Base-by-base conservation (phyloP, 2,113 vertebrate species). In the Pica pica region DNA sequence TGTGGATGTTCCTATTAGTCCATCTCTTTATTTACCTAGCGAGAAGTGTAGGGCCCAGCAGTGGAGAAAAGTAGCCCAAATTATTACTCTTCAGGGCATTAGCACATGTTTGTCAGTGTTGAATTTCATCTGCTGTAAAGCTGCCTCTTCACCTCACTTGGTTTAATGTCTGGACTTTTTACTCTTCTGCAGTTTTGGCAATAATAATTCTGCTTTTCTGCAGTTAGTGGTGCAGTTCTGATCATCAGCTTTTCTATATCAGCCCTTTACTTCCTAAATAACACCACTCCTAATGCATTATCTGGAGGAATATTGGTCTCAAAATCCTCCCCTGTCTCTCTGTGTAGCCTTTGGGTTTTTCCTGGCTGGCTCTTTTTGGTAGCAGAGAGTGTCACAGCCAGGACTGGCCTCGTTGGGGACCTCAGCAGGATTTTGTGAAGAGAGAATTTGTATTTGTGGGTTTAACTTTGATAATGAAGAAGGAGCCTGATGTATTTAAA, bases 401-500 rank as follows among this genome's bases (percentile, higher is more conserved):
- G 68, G 63, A n/a, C 55, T 31, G 70, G 49, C 30, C 42, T n/a
- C 5, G 12, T 9, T 0, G 0, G 47, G 35, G 31, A n/a, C n/a
- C 49, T 47, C 2, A 0, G 22, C 27, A 52, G 76, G 73, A 19
- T 69, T 92, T 86, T 74, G 20, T 80, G 63, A n/a, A n/a, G 46
- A 82, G 65, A 57, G 83, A 83, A 49, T 15, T 35, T 27, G 27
- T 37, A 23, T 87, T 85, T 84, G 35, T 59, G 31, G n/a, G 37
- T 85, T 92, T 60, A 44, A 60, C 39, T 76, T 86, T 26, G 50
- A 30, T 83, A 67, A 60, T 28, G 30, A 60, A 71, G 76, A 39
- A 91, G 53, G 61, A 87, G n/a, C 53, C 50, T 46, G 65, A 27
- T 39, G 21, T 44, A 10, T 87, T 96, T 87, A 71, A 93, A 88